Base-by-base conservation (phyloP, 2,888 invertebrate genomes). In the Formica aserva region DNA sequence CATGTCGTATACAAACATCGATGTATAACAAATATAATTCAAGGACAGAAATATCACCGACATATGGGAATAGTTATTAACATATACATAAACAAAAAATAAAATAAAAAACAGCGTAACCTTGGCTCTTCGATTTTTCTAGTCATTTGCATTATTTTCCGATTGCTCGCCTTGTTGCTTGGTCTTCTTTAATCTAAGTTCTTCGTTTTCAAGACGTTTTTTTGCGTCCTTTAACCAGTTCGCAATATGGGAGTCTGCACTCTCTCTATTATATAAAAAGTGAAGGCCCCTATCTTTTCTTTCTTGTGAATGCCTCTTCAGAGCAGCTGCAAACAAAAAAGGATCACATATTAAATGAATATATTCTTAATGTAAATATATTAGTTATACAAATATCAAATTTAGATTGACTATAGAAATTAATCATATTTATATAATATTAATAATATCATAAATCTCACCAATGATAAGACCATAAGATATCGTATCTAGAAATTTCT, bases 311-410 rank as follows among this genome's bases (percentile, higher is more conserved):
- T 66, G 66, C 6, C 22, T 41, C 15, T 41, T 66, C 5, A 41
- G 13, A 45, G 66, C 66, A 66, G 66, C 41, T 66, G 66, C 26
- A 66, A 66, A 41, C 9, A 66, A 66, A 26, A 66, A 66, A 26
- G 26, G 26, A 26, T 26, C 22, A 65, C 3, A 26, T 66, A 66
- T 6, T 11, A 26, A 41, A 1, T 26, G 6, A 66, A 38, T 66
- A 22, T 26, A 26, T 26, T 41, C 3, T 22, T 66, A 66, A 66
- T 41, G 22, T 15, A 66, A 26, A 45, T 60, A 29, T 60, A n/a
- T 60, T 60, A 26, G 18, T 11, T 11, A 29, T 29, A 22, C 6
- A 60, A 60, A 3, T 13, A 66, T 66, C 0, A 66, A 41, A 66
- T 45, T 66, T 26, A 45, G 18, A 66, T 29, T 22, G 9, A 38